Percentiles rank a stretch among this genome's conserved stretches.
Conservation (phyloP, 2,888 invertebrate genomes). For the Liodrosophila aerea region DNA sequence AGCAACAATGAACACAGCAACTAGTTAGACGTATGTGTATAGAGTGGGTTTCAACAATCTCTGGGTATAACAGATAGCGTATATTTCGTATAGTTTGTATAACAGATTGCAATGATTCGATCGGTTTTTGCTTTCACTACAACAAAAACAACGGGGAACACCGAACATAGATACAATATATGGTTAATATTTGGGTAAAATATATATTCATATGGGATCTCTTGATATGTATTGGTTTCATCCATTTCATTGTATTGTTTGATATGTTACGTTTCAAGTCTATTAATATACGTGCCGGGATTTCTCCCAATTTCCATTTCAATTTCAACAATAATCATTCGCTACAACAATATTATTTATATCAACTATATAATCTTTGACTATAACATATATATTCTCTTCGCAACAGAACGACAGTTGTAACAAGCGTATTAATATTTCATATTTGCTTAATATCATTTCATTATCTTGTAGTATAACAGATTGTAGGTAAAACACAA, state of each 20-base stretch:
- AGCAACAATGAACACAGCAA: conserved; percentile 79
- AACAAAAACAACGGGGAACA: no score
- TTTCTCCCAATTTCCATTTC: conserved; percentile 38
- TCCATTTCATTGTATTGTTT: conserved; percentile 20
- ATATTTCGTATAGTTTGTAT: conserved; percentile 2
- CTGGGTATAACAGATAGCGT: background rate
- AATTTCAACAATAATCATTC: conserved; percentile 29
- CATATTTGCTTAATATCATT: background rate
- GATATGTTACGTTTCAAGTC: conserved; percentile 76
- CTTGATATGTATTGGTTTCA: no score
- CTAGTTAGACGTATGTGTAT: conserved; percentile 53
- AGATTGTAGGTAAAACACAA: conserved; percentile 41
- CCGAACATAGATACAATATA: no score
- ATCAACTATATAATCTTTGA: background rate
- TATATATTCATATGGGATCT: conserved; percentile 34
- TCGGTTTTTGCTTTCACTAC: conserved; percentile 3
- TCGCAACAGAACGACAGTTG: conserved; percentile 59
- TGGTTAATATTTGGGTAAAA: conserved; percentile 39
- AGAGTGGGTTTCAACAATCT: background rate
- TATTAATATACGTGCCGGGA: conserved; percentile 62
- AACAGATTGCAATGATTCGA: conserved; percentile 1
- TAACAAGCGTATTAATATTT: conserved; percentile 40
- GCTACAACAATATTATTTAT: conserved; percentile 1
- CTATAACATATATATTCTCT: no score
- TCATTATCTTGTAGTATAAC: conserved; percentile 30